These are phyloP conservation scores for Cheilosia pagana DNA, from an alignment of 2,888 invertebrate species.

Conservation along the genomic window DNA sequence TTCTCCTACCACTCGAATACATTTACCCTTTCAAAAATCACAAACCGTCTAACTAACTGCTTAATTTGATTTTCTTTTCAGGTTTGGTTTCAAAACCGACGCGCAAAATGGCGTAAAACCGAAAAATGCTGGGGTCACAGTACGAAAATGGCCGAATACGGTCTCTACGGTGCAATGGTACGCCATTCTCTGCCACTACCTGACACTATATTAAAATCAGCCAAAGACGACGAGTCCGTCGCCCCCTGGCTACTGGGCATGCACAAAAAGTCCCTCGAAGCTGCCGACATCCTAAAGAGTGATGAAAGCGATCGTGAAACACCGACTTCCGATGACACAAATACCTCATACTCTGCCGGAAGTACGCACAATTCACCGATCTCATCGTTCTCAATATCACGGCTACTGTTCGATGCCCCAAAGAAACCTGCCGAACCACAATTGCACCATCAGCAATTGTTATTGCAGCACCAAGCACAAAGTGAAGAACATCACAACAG, in stretches of 20 bases:
- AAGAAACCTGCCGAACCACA: slow-evolving; percentile 65
- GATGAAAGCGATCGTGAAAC: slow-evolving; percentile 89
- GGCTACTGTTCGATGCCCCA: slow-evolving; percentile 82
- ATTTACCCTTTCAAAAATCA: not conserved
- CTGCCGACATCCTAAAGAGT: slow-evolving; percentile 95
- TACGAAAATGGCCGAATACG: slow-evolving; percentile 99
- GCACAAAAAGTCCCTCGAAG: slow-evolving; percentile 98
- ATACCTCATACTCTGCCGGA: slow-evolving; percentile 84
- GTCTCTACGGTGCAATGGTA: slow-evolving; percentile 99
- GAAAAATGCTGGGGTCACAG: slow-evolving; percentile 99
- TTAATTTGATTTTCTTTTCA: slow-evolving; percentile 84
- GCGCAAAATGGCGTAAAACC: slow-evolving; percentile 99
- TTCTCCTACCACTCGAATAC: too few relatives aligned
- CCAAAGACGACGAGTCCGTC: slow-evolving; percentile 97
- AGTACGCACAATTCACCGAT: slow-evolving; percentile 84
- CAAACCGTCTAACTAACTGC: not conserved
- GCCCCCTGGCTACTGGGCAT: slow-evolving; percentile 99
- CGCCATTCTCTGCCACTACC: slow-evolving; percentile 99
- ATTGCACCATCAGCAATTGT: slow-evolving; percentile 49
- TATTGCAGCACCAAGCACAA: slow-evolving; percentile 31
- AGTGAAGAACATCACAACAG: slow-evolving; percentile 51
- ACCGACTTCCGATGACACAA: slow-evolving; percentile 86
- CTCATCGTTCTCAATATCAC: slow-evolving; percentile 82
- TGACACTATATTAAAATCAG: slow-evolving; percentile 98
- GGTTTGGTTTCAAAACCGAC: slow-evolving; percentile 98